These are phyloP conservation scores for Malurus alboscapulatus DNA, from an alignment of 2,113 vertebrate genomes.

Conservation along the genomic window DNA sequence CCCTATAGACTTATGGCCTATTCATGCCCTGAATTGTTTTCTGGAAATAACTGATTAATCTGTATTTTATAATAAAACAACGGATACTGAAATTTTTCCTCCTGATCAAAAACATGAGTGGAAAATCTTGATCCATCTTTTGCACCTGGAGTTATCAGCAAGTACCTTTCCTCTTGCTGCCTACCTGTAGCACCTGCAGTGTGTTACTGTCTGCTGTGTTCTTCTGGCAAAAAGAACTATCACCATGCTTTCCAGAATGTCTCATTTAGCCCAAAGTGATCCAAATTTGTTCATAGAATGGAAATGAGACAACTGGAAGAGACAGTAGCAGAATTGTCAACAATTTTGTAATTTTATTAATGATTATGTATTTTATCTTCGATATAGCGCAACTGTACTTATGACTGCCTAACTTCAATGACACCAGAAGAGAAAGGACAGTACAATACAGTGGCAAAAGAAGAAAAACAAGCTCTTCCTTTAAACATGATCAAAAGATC, in stretches of 20 bases:
- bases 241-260: background rate
- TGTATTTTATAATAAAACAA: background rate
- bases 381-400: background rate
- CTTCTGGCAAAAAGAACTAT: background rate
- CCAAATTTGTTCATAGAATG: background rate
- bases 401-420: background rate
- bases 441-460: background rate
- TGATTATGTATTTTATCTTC: background rate
- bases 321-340: background rate
- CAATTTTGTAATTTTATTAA: background rate
- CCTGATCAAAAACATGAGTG: background rate
- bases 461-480: background rate
- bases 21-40: background rate
- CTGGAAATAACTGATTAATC: background rate
- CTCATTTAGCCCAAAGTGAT: background rate
- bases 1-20: background rate
- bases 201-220: background rate
- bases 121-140: background rate
- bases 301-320: background rate
- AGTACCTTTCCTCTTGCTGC: background rate
- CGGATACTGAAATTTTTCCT: background rate
- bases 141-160: background rate
- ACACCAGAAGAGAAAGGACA: background rate
- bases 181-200: background rate
- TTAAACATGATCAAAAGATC: conserved; percentile 26